These are phyloP conservation scores for Beris chalybata DNA, from an alignment of 2,888 invertebrate species.

Conservation along the genomic window DNA sequence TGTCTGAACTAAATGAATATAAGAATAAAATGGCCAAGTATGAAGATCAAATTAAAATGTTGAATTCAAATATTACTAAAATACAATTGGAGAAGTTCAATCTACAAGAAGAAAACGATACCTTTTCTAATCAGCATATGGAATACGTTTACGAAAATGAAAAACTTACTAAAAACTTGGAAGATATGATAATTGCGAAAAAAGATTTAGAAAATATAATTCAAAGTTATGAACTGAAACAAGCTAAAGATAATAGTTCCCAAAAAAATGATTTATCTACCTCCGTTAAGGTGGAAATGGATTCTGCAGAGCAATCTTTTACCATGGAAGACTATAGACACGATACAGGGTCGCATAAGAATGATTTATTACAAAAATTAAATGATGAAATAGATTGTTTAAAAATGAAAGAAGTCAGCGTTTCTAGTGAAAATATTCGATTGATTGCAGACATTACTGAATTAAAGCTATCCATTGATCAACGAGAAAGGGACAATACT, in stretches of 20 bases:
- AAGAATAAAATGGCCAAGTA: background rate
- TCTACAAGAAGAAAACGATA: slow-evolving; percentile 60
- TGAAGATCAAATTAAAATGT: background rate
- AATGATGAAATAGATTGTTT: too few relatives aligned
- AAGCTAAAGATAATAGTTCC: background rate
- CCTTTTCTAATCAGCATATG: slow-evolving; percentile 62
- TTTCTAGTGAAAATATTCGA: too few relatives aligned
- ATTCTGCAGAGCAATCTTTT: too few relatives aligned
- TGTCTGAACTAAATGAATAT: slow-evolving; percentile 13
- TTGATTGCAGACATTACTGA: too few relatives aligned
- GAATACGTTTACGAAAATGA: slow-evolving; percentile 63
- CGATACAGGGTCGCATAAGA: too few relatives aligned
- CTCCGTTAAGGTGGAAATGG: too few relatives aligned
- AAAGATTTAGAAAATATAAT: background rate
- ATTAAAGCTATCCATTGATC: too few relatives aligned
- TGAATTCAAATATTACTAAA: slow-evolving; percentile 29
- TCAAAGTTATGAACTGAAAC: background rate
- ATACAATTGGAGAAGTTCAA: slow-evolving; percentile 48
- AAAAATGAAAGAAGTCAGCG: too few relatives aligned
- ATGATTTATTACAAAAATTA: too few relatives aligned
- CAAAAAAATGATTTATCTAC: too few relatives aligned
- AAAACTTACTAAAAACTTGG: slow-evolving; percentile 48
- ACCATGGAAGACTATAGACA: too few relatives aligned
- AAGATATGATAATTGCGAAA: background rate
- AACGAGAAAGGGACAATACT: too few relatives aligned